phyloP scores from a whole-genome alignment of 1,140 invertebrate species.

The Lepidurus apus region DNA sequence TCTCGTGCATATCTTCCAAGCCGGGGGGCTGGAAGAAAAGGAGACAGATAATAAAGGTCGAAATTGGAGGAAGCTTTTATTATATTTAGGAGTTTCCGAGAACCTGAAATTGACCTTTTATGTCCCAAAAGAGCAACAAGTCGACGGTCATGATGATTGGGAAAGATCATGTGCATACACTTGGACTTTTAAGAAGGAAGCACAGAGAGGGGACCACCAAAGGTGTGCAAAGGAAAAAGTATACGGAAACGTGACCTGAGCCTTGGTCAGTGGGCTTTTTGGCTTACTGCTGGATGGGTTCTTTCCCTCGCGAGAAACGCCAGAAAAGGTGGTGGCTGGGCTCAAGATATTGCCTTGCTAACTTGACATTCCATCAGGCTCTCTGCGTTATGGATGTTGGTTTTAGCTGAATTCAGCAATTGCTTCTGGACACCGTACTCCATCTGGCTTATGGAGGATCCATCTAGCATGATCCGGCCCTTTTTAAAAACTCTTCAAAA shows the following conservation, averaged over 20 bases:
- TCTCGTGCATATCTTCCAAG: neutral
- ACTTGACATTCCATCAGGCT: slow-evolving; percentile 6
- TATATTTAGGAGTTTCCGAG: neutral
- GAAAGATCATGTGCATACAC: slow-evolving; percentile 2
- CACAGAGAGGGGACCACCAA: slow-evolving; percentile 1
- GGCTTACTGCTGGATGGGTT: neutral
- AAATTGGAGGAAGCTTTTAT: neutral
- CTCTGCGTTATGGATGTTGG: slow-evolving; percentile 5
- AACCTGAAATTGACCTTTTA: slow-evolving; percentile 12
- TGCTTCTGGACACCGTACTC: neutral
- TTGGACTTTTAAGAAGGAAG: neutral
- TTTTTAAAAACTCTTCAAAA: neutral
- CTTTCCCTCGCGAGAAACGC: neutral
- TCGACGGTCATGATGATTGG: neutral
- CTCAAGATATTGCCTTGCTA: neutral
- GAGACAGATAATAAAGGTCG: neutral
- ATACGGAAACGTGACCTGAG: slow-evolving; percentile 18
- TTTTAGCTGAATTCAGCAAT: neutral
- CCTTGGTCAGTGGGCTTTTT: slow-evolving; percentile 18
- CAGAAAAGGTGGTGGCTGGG: neutral
- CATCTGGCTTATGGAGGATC: slow-evolving; percentile 21
- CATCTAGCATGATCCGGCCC: neutral
- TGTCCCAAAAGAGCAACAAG: neutral
- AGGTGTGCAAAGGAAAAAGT: slow-evolving; percentile 4
- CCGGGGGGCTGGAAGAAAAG: neutral